Conservation (phyloP, 2,113 vertebrate species). For the Nyctereutes procyonoides region DNA sequence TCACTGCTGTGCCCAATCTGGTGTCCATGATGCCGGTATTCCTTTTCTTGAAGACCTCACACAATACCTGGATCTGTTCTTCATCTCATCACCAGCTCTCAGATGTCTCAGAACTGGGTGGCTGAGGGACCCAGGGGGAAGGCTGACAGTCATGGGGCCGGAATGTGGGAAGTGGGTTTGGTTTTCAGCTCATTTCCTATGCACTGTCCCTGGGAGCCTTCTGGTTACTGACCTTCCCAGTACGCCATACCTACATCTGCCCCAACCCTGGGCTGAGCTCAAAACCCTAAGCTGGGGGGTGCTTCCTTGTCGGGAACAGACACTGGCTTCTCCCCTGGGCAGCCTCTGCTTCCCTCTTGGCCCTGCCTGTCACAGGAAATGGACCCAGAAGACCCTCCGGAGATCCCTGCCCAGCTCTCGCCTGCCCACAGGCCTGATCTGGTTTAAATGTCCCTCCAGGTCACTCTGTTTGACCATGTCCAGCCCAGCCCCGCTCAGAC, state of each 20-base stretch:
- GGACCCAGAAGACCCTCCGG: not conserved
- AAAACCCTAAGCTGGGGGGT: not conserved
- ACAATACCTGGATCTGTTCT: not conserved
- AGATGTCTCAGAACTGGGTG: not conserved
- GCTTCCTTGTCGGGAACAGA: not conserved
- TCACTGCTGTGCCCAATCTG: rapidly evolving
- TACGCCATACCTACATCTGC: not conserved
- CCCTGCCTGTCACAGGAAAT: not conserved
- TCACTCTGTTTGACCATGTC: rapidly evolving
- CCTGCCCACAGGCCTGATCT: not conserved
- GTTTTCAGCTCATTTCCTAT: not conserved
- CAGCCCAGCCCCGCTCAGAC: not conserved
- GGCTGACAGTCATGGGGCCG: rapidly evolving
- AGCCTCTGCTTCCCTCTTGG: not conserved
- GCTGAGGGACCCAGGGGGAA: not conserved
- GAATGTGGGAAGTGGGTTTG: too few species aligned
- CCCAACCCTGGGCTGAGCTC: not conserved
- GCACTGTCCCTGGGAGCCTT: rapidly evolving
- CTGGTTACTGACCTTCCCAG: not conserved
- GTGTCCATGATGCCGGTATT: rapidly evolving
- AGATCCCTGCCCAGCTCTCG: not conserved
- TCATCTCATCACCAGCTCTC: not conserved
- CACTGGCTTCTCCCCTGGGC: not conserved
- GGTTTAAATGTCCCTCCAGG: not conserved
- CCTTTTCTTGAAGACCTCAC: not conserved